Evolutionary conservation across 2,113 vertebrate species (phyloP).

Genomic region (Rissa tridactyla): DNA sequence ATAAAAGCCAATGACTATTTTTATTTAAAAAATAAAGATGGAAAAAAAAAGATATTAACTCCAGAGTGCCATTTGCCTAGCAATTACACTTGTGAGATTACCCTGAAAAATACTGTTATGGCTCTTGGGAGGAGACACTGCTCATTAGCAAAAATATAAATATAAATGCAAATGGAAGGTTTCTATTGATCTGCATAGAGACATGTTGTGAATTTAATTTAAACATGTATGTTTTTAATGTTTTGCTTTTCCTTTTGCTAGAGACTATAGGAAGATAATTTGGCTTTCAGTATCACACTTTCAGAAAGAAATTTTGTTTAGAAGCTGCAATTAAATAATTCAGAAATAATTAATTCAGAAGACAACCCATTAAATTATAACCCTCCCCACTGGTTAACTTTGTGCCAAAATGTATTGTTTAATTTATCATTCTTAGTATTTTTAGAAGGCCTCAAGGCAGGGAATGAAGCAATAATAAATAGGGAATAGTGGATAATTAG

Average conservation of each 20-base stretch:
- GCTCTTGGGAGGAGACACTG: background rate
- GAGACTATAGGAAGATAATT: background rate
- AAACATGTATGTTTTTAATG: background rate
- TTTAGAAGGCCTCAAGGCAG: conserved; percentile 80
- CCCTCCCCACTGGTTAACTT: conserved; percentile 79
- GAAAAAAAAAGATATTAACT: background rate
- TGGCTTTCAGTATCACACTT: conserved; percentile 42
- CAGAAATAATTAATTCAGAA: conserved; percentile 84
- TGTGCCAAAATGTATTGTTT: conserved; percentile 82
- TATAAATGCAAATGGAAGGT: conserved; percentile 2
- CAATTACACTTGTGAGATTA: conserved; percentile 19
- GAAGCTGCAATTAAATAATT: conserved; percentile 79
- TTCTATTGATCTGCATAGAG: background rate
- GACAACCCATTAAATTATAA: conserved; percentile 82
- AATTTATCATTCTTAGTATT: conserved; percentile 85
- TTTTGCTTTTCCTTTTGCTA: background rate
- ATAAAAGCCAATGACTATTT: conserved; percentile 11
- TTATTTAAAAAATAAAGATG: background rate
- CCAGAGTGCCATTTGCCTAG: background rate
- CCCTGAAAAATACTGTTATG: conserved; percentile 5
- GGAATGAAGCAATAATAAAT: conserved; percentile 84
- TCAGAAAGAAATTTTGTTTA: conserved; percentile 74
- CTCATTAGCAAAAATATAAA: conserved; percentile 45
- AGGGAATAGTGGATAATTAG: conserved; percentile 84
- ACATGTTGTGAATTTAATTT: background rate